Evolutionary conservation across 2,888 invertebrate species (phyloP).

Genomic region (Aelia acuminata): DNA sequence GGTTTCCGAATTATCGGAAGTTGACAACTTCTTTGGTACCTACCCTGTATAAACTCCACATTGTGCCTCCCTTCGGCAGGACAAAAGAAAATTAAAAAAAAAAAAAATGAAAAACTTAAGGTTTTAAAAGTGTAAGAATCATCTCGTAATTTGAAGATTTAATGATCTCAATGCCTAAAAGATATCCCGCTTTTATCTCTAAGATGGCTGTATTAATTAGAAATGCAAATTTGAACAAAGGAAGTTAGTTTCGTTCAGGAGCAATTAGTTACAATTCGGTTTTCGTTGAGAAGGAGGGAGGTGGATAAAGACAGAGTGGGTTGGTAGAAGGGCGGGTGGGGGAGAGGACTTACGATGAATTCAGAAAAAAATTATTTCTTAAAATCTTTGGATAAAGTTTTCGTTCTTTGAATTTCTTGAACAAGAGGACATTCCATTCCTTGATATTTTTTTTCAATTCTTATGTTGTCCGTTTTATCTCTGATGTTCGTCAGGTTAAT

Average conservation of each 20-base stretch:
- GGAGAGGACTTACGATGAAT: neutral
- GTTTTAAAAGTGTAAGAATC: neutral
- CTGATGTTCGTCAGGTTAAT: neutral
- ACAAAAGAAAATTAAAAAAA: too few relatives aligned
- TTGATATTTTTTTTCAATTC: neutral
- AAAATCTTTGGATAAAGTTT: constrained; percentile 30
- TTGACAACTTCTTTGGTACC: too few relatives aligned
- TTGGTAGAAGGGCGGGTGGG: neutral
- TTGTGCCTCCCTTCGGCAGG: too few relatives aligned
- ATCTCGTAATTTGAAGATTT: neutral
- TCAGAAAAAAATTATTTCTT: constrained; percentile 37
- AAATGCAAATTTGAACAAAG: constrained; percentile 35
- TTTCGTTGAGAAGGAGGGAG: constrained; percentile 1
- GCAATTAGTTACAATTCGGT: constrained; percentile 39
- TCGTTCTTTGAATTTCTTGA: neutral
- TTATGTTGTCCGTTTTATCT: neutral
- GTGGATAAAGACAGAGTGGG: neutral
- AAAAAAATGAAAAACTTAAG: neutral
- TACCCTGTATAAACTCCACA: too few relatives aligned
- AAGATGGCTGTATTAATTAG: constrained; percentile 47
- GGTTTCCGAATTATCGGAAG: too few relatives aligned
- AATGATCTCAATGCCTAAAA: constrained; percentile 15
- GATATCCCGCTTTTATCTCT: constrained; percentile 17
- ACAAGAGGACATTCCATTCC: constrained; percentile 21
- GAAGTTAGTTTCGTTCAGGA: constrained; percentile 46